Percentiles rank a stretch among this genome's conserved stretches.
Evolutionary conservation across 2,888 invertebrate species (phyloP).

Genomic region (Empis livida): DNA sequence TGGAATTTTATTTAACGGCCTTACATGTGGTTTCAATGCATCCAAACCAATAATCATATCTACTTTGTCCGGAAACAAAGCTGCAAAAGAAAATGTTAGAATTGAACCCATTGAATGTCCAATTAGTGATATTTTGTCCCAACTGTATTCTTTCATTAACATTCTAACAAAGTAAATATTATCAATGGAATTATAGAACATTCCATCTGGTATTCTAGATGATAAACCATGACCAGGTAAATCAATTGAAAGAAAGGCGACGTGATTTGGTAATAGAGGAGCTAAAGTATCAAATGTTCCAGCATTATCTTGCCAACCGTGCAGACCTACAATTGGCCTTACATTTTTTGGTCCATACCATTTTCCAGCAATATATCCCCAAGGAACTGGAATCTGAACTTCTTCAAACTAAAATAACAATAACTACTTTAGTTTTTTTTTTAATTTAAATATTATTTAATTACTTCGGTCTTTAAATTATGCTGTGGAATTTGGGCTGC

Average conservation of each 20-base stretch:
- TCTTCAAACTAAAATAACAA: slow-evolving; percentile 40
- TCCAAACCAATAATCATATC: slow-evolving; percentile 30
- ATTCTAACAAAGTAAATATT: slow-evolving; percentile 39
- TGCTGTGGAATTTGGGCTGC: not conserved
- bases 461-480: not conserved
- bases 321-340: slow-evolving; percentile 56
- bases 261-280: slow-evolving; percentile 41
- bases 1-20: slow-evolving; percentile 17
- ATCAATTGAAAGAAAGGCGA: slow-evolving; percentile 48
- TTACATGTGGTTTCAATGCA: slow-evolving; percentile 24
- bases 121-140: slow-evolving; percentile 54
- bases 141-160: slow-evolving; percentile 49
- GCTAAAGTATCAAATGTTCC: slow-evolving; percentile 59
- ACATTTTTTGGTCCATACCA: slow-evolving; percentile 53
- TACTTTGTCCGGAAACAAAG: slow-evolving; percentile 42
- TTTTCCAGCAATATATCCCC: slow-evolving; percentile 56
- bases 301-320: slow-evolving; percentile 72
- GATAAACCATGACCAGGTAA: slow-evolving; percentile 60
- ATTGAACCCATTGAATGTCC: slow-evolving; percentile 58
- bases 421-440: not conserved
- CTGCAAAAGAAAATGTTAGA: slow-evolving; percentile 45
- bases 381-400: slow-evolving; percentile 52
- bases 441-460: not conserved
- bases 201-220: slow-evolving; percentile 50
- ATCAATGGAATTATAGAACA: slow-evolving; percentile 37